Percentiles rank a stretch among this genome's conserved stretches.
Evolutionary conservation across 2,888 invertebrate species (phyloP).

Genomic region (Trichogramma dendrolimi): DNA sequence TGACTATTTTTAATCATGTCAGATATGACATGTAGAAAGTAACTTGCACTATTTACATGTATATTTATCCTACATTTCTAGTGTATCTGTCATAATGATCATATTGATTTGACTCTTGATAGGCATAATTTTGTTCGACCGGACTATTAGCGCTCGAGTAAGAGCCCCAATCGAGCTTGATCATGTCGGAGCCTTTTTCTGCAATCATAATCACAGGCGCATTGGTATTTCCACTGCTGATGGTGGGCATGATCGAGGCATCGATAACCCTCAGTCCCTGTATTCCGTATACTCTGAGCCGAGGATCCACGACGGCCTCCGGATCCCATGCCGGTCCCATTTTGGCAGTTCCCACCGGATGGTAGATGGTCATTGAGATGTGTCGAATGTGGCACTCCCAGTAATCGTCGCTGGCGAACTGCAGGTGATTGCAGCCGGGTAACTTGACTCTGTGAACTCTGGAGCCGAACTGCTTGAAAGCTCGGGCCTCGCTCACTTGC

Average conservation of each 20-base stretch:
- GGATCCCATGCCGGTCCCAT: constrained; percentile 80
- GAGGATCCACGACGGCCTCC: constrained; percentile 77
- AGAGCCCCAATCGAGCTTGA: constrained; percentile 74
- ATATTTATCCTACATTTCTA: neutral
- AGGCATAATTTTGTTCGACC: neutral
- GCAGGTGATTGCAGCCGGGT: constrained; percentile 71
- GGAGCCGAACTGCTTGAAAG: constrained; percentile 77
- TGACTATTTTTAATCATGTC: neutral
- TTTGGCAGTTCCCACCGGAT: constrained; percentile 82
- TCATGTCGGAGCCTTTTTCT: constrained; percentile 81
- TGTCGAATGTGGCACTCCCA: constrained; percentile 84
- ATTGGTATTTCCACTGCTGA: constrained; percentile 85
- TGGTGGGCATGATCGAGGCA: constrained; percentile 84
- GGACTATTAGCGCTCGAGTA: neutral
- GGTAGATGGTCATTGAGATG: constrained; percentile 86
- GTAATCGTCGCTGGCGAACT: constrained; percentile 75
- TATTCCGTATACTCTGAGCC: constrained; percentile 73
- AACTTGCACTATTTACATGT: neutral
- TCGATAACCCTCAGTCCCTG: constrained; percentile 77
- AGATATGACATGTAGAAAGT: neutral
- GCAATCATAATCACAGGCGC: constrained; percentile 90
- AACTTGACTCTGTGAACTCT: constrained; percentile 70
- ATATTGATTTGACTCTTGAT: neutral
- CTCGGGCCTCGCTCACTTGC: constrained; percentile 67
- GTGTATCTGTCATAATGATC: neutral